Percentiles rank a stretch among this genome's conserved stretches.
These are phyloP conservation scores for Catostylus mosaicus DNA, from an alignment of 30 jellyfish, hydroid and myxozoan species.

Conservation along the genomic window DNA sequence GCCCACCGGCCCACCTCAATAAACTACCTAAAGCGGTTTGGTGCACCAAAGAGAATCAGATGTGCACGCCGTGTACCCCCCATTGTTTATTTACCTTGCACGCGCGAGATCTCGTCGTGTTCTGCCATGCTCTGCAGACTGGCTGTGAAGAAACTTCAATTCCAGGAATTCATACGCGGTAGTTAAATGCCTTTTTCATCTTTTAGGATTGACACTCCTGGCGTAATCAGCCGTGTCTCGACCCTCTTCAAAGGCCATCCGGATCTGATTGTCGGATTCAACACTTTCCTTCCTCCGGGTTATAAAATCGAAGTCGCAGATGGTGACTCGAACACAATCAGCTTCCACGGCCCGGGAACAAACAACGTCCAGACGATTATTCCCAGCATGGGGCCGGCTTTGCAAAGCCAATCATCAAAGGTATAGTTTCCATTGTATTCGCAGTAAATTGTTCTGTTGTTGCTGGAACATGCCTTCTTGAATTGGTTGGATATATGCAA, in stretches of 20 bases:
- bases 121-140: too few species aligned
- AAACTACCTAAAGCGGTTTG: too few species aligned
- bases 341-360: conserved; percentile 77
- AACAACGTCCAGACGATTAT: conserved; percentile 65
- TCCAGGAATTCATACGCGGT: neutral
- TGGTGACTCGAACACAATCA: conserved; percentile 76
- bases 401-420: conserved; percentile 43
- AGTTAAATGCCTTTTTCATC: neutral
- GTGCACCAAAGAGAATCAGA: too few species aligned
- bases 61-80: too few species aligned
- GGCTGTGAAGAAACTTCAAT: too few species aligned
- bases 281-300: conserved; percentile 97
- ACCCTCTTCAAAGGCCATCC: conserved; percentile 96
- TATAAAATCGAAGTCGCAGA: conserved; percentile 89
- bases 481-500: too few species aligned
- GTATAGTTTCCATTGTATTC: conserved; percentile 5
- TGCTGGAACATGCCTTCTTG: neutral
- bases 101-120: too few species aligned
- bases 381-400: conserved; percentile 37
- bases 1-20: too few species aligned
- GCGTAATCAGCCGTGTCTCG: conserved; percentile 95
- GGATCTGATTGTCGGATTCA: conserved; percentile 93
- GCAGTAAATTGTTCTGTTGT: neutral
- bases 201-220: conserved; percentile 94
- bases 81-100: too few species aligned